Conservation (phyloP, 2,888 invertebrate species). For the Drosophila limbata region DNA sequence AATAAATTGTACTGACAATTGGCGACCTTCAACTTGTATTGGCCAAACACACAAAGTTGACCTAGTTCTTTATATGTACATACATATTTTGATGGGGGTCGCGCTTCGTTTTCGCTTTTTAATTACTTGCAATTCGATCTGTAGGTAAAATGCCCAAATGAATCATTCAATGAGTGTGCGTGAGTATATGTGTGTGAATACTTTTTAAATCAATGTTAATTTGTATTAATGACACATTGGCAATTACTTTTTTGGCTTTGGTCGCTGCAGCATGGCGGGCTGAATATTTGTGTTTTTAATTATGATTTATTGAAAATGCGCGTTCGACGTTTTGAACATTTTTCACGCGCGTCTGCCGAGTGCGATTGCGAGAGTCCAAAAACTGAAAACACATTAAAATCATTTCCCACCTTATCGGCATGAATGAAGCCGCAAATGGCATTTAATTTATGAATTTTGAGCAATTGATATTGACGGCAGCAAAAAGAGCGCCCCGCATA, state of each 20-base stretch:
- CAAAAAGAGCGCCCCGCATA: constrained; percentile 13
- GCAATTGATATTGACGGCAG: constrained; percentile 60
- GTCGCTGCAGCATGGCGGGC: constrained; percentile 49
- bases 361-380: constrained; percentile 36
- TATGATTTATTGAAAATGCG: constrained; percentile 58
- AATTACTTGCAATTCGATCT: constrained; percentile 47
- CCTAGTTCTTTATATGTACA: constrained; percentile 44
- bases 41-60: constrained; percentile 40
- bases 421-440: constrained; percentile 76
- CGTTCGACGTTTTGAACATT: constrained; percentile 24
- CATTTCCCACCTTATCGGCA: constrained; percentile 68
- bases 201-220: constrained; percentile 58
- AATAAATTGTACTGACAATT: constrained; percentile 37
- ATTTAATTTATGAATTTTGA: constrained; percentile 73
- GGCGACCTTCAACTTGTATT: constrained; percentile 62
- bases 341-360: constrained; percentile 35
- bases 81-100: constrained; percentile 17
- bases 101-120: constrained; percentile 37
- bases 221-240: constrained; percentile 58
- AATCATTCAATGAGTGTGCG: constrained; percentile 33
- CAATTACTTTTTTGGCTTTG: constrained; percentile 62
- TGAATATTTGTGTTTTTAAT: constrained; percentile 36
- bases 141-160: constrained; percentile 25
- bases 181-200: constrained; percentile 7
- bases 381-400: constrained; percentile 66